Conservation (phyloP, 1,140 invertebrate species). For the Hycleus phaleratus region DNA sequence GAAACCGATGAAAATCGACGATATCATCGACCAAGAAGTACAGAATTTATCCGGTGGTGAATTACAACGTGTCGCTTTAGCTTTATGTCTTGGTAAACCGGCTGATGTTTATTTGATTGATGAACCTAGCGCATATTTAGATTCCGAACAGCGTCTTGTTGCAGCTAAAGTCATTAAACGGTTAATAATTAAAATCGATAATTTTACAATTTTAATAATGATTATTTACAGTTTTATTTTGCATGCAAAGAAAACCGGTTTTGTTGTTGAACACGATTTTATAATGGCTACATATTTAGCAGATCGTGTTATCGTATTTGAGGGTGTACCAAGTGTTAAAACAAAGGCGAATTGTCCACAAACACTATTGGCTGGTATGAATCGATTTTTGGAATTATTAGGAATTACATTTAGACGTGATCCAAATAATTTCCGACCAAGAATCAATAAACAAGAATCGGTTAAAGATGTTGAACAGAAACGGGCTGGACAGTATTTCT, state of each 20-base stretch:
- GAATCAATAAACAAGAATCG: slow-evolving; percentile 96
- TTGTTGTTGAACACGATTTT: slow-evolving; percentile 99
- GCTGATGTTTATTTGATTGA: slow-evolving; percentile 99
- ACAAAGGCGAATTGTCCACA: slow-evolving; percentile 90
- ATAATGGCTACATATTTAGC: slow-evolving; percentile 99
- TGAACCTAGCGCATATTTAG: slow-evolving; percentile 97
- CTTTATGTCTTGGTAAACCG: slow-evolving; percentile 94
- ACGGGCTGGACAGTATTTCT: slow-evolving; percentile 94
- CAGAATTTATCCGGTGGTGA: slow-evolving; percentile 99
- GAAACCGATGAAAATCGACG: slow-evolving; percentile 96
- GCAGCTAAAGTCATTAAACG: slow-evolving; percentile 98
- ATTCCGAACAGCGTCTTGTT: slow-evolving; percentile 99
- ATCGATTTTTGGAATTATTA: slow-evolving; percentile 91
- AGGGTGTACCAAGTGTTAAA: slow-evolving; percentile 82
- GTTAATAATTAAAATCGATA: slow-evolving; percentile 41
- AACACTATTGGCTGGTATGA: slow-evolving; percentile 95
- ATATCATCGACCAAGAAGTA: slow-evolving; percentile 97
- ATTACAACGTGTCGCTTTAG: slow-evolving; percentile 93
- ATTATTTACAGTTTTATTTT: slow-evolving; percentile 79
- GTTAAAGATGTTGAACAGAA: slow-evolving; percentile 99
- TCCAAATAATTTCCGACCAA: slow-evolving; percentile 96
- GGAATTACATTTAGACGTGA: slow-evolving; percentile 98
- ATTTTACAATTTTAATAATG: not conserved
- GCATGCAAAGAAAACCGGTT: slow-evolving; percentile 98
- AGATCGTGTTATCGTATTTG: slow-evolving; percentile 98